phyloP scores from a whole-genome alignment of 2,888 invertebrate species.

The Euproctis similis region DNA sequence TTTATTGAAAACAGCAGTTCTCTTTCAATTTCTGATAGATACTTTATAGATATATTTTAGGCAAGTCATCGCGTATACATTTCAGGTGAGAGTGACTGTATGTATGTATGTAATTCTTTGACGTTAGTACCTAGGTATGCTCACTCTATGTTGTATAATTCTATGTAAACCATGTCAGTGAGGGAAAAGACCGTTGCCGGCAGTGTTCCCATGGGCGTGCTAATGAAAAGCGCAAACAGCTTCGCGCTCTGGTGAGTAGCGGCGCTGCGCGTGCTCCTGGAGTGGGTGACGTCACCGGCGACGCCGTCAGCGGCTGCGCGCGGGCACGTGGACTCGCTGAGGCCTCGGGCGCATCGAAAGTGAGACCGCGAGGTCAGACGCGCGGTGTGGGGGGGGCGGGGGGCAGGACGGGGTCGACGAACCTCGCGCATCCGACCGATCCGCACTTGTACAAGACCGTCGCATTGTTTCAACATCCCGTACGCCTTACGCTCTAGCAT shows the following conservation, averaged over 20 bases:
- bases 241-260: constrained; percentile 45
- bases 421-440: constrained; percentile 66
- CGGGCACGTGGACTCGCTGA: constrained; percentile 62
- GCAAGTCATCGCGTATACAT: no score
- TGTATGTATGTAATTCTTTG: no score
- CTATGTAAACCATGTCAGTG: constrained; percentile 28
- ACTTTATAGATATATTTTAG: no score
- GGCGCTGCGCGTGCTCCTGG: constrained; percentile 47
- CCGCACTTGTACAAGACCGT: constrained; percentile 66
- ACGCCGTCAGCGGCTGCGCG: constrained; percentile 45
- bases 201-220: constrained; percentile 56
- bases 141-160: constrained; percentile 8
- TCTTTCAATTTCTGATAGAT: no score
- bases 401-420: constrained; percentile 52
- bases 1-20: no score
- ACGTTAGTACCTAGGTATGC: no score
- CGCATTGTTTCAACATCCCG: constrained; percentile 59
- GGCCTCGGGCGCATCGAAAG: constrained; percentile 69
- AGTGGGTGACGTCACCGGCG: constrained; percentile 58
- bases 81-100: no score
- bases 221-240: constrained; percentile 56
- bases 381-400: constrained; percentile 34
- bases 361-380: constrained; percentile 53
- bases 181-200: constrained; percentile 29
- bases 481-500: constrained; percentile 32